A percentile compares a stretch with the other conserved stretches of the same genome.
These are phyloP conservation scores for Lepus townsendii DNA, from an alignment of 2,797 vertebrate genomes.

Conservation along the genomic window DNA sequence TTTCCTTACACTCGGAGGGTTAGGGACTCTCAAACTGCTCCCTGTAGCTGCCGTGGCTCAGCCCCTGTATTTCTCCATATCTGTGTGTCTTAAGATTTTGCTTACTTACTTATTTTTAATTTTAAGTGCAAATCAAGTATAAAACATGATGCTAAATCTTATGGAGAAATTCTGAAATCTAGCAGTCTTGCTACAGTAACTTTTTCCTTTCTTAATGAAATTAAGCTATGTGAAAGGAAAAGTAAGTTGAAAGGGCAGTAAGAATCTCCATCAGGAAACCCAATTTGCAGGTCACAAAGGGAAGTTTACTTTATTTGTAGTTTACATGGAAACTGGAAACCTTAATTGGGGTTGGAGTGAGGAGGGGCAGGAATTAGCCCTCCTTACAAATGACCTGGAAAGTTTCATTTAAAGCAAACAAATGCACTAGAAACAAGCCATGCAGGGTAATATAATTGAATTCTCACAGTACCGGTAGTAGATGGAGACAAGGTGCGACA, in stretches of 20 bases:
- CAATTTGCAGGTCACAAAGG: constrained; percentile 60
- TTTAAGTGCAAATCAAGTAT: constrained; percentile 54
- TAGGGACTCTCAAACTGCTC: background rate
- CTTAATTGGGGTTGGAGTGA: constrained; percentile 71
- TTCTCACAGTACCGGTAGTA: constrained; percentile 20
- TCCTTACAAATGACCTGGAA: constrained; percentile 72
- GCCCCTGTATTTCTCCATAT: background rate
- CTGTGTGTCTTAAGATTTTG: background rate
- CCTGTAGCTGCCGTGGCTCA: background rate
- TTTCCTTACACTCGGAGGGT: background rate
- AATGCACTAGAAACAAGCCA: constrained; percentile 55
- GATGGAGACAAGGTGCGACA: background rate
- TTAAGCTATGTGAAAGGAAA: constrained; percentile 33
- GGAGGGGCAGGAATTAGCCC: constrained; percentile 38
- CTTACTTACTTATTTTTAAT: constrained; percentile 57
- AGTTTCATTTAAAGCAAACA: constrained; percentile 76
- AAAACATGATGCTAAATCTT: constrained; percentile 43
- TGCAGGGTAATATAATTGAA: constrained; percentile 15
- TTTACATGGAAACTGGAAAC: constrained; percentile 78
- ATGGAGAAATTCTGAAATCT: constrained; percentile 31
- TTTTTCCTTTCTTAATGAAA: background rate
- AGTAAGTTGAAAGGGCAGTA: constrained; percentile 43
- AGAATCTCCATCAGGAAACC: constrained; percentile 61
- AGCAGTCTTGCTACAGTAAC: background rate
- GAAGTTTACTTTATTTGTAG: constrained; percentile 80